Evolutionary conservation across 2,888 invertebrate species (phyloP), one percentile per base, ranked within the genome.

Genomic region (Epiperipatus broadwayi): DNA sequence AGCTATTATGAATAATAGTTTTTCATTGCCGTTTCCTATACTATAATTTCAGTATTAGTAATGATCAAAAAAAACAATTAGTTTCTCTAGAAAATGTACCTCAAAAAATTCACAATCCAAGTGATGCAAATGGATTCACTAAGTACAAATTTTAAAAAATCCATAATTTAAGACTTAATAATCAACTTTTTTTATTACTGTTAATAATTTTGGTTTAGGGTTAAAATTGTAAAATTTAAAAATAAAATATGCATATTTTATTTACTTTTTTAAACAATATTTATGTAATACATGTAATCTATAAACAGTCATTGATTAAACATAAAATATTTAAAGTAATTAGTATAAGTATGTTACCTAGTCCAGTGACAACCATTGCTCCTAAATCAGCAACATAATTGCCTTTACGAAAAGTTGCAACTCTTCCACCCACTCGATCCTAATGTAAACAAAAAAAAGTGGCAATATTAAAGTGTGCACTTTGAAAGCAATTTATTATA

Each of bases 321-420:
- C 15, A n/a, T 27, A 14, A 2, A 4, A 22, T 5, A 30, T 8
- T 20, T 15, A 7, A n/a, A 15, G 19, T 30, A 19, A 41, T 30
- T 16, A 7, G 38, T 30, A 27, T 2, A 4, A 20, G 10, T 3
- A 36, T 37, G 39, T 44, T 44, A 60, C 61, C 58, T 31, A 93
- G 69, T 1, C 93, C 95, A 3, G 91, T 93, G 2, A 97, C 87
- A 2, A 97, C 91, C 89, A 93, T 91, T 0, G 93, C 93, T 2
- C 95, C 83, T 32, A 77, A 58, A 57, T 76, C 74, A 14, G 73
- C 75, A 28, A 73, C 73, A 60, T 75, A 79, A 32, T 73, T 74
- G 31, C 75, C 76, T 60, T 93, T 93, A 40, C 91, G 71, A 57
- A 91, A 93, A 5, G 95, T 93, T 2, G 89, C 85, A 50, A 95